Percentiles rank a stretch among this genome's conserved stretches.
These are phyloP conservation scores for Salvator merianae DNA, from an alignment of 2,113 vertebrate species.

Conservation along the genomic window DNA sequence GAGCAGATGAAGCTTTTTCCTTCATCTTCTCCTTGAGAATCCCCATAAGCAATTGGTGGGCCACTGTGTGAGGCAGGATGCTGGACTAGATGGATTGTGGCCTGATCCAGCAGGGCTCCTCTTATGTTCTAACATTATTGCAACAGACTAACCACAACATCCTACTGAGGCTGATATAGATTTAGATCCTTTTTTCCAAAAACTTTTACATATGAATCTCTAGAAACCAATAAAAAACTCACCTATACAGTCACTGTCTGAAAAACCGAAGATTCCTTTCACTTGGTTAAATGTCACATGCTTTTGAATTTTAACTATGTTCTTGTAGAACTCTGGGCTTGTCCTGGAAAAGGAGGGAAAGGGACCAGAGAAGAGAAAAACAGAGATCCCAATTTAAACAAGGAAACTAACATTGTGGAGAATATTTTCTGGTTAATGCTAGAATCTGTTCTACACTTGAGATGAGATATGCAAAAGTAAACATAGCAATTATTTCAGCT, in stretches of 20 bases:
- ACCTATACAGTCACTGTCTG: conserved; percentile 98
- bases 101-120: too few relatives aligned
- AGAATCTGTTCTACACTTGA: neutral
- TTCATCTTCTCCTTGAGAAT: too few relatives aligned
- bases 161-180: neutral
- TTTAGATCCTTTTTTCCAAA: neutral
- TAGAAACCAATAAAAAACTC: conserved; percentile 25
- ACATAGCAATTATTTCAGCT: neutral
- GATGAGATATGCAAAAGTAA: neutral
- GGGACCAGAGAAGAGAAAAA: neutral
- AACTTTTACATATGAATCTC: neutral
- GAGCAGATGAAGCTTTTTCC: too few relatives aligned
- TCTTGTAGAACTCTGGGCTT: conserved; percentile 90
- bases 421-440: neutral
- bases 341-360: conserved; percentile 69
- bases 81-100: too few relatives aligned
- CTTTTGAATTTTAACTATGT: conserved; percentile 94
- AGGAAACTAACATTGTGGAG: neutral
- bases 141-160: neutral
- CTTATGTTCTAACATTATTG: neutral
- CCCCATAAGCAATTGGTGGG: too few relatives aligned
- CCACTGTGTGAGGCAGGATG: too few relatives aligned
- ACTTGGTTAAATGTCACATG: conserved; percentile 98
- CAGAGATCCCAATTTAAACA: neutral
- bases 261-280: conserved; percentile 98